These are phyloP conservation scores for Dexiosoma caninum DNA, from an alignment of 2,888 invertebrate species.

Conservation along the genomic window DNA sequence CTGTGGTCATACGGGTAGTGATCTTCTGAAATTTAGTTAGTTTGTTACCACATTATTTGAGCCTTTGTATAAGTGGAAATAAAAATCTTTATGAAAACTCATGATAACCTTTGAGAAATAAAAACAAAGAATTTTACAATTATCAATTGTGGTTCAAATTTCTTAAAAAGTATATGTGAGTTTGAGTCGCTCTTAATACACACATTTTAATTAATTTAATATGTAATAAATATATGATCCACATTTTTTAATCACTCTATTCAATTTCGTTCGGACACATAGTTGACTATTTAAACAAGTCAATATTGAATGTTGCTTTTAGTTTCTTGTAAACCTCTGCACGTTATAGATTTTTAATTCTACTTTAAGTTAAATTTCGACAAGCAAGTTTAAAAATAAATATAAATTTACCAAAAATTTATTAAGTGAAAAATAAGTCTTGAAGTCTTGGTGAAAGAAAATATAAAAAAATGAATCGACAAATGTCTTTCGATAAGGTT, in stretches of 20 bases:
- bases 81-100: not conserved
- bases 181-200: not conserved
- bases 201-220: no score
- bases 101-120: conserved; percentile 48
- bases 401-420: conserved; percentile 5
- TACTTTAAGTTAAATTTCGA: no score
- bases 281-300: conserved; percentile 71
- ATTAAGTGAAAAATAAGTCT: no score
- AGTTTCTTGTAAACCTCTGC: conserved; percentile 61
- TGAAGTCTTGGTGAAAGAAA: not conserved
- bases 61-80: not conserved
- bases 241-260: conserved; percentile 31
- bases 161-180: not conserved
- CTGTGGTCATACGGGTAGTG: not conserved
- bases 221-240: not conserved
- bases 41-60: not conserved
- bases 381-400: no score
- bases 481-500: conserved; percentile 76
- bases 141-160: conserved; percentile 58
- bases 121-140: conserved; percentile 7
- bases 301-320: conserved; percentile 37
- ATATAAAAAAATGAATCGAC: conserved; percentile 69
- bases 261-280: conserved; percentile 4
- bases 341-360: conserved; percentile 48
- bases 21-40: not conserved